Evolutionary conservation across 2,113 vertebrate species (phyloP).

Genomic region (Paramormyrops kingsleyae): DNA sequence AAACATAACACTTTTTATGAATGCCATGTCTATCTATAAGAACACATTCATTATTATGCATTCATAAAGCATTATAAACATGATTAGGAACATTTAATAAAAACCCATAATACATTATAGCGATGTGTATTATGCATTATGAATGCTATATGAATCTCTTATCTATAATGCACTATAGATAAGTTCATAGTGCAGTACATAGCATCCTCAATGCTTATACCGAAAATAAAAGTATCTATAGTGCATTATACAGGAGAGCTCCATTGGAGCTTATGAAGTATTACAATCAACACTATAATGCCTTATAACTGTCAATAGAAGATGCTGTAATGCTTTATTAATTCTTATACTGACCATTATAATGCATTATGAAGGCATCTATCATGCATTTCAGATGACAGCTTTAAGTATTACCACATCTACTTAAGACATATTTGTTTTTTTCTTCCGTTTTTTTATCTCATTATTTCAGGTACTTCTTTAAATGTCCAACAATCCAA

Average conservation of each 20-base stretch:
- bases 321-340: neutral
- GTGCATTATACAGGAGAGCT: neutral
- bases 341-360: neutral
- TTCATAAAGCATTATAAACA: neutral
- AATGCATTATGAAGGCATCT: neutral
- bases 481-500: neutral
- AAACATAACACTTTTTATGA: neutral
- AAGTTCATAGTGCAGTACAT: neutral
- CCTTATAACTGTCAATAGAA: neutral
- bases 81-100: neutral
- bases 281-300: neutral
- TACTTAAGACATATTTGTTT: neutral
- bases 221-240: neutral
- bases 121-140: neutral
- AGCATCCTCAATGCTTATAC: neutral
- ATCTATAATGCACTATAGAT: neutral
- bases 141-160: neutral
- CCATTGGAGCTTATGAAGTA: neutral
- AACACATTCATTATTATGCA: neutral
- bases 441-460: neutral
- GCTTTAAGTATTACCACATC: neutral
- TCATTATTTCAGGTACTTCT: neutral
- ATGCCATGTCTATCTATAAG: neutral
- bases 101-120: neutral
- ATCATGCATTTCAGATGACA: neutral